Evolutionary conservation across 1,140 invertebrate species (phyloP).

Genomic region (Drosophila subpulchrella): DNA sequence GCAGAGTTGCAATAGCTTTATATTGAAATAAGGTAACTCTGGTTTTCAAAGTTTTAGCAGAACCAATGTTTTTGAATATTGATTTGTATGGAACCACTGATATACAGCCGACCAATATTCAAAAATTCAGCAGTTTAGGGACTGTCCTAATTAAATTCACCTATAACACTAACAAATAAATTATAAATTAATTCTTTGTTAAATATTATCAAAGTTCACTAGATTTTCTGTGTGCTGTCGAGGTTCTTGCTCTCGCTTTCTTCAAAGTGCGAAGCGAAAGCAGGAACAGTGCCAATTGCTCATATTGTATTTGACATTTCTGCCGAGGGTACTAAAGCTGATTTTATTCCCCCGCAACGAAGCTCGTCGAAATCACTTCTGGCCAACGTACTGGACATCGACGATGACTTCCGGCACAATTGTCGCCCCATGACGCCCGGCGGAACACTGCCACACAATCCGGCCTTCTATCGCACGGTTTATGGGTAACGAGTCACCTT

Average conservation of each 20-base stretch:
- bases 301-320: neutral
- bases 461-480: slow-evolving; percentile 85
- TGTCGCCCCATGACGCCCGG: slow-evolving; percentile 84
- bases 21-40: too few relatives aligned
- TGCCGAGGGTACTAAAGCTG: slow-evolving; percentile 22
- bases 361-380: slow-evolving; percentile 93
- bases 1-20: too few relatives aligned
- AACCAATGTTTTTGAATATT: too few relatives aligned
- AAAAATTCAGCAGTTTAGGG: too few relatives aligned
- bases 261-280: slow-evolving; percentile 9
- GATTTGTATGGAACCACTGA: too few relatives aligned
- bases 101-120: too few relatives aligned
- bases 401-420: slow-evolving; percentile 94
- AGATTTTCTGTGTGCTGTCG: neutral
- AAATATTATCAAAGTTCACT: neutral
- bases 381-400: slow-evolving; percentile 97
- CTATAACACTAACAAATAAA: too few relatives aligned
- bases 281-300: slow-evolving; percentile 4
- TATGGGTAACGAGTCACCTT: slow-evolving; percentile 77
- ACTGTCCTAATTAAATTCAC: too few relatives aligned
- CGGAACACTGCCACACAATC: slow-evolving; percentile 85
- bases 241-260: slow-evolving; percentile 3
- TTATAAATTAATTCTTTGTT: too few relatives aligned
- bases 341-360: slow-evolving; percentile 19
- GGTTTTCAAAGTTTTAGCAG: too few relatives aligned